Percentiles rank a stretch among this genome's conserved stretches.
phyloP scores from a whole-genome alignment of 2,113 vertebrate genomes.

The Psittacula cyanocephala region DNA sequence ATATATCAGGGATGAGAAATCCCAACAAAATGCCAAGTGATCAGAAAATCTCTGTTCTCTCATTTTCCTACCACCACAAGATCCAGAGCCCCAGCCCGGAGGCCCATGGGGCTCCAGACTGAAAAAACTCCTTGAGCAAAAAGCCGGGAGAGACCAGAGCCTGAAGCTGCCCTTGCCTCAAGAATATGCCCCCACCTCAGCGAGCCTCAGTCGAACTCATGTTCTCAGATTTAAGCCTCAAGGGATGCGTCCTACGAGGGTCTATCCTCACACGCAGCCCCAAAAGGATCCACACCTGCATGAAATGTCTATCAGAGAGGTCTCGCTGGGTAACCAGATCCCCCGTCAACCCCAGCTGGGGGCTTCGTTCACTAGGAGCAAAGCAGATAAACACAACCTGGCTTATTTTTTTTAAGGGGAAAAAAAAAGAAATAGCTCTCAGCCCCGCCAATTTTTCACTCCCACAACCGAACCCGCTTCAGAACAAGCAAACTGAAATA shows the following conservation, averaged over 20 bases:
- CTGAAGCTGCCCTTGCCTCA: rapidly evolving
- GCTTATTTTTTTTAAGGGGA: neutral
- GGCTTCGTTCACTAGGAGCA: neutral
- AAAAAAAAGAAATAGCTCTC: neutral
- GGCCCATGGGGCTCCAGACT: rapidly evolving
- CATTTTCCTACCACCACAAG: neutral
- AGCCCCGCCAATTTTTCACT: too few species aligned
- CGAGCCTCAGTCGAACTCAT: rapidly evolving
- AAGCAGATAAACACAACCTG: neutral
- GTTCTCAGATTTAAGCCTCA: rapidly evolving
- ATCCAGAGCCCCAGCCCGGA: neutral
- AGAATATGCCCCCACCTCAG: rapidly evolving
- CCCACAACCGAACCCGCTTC: rapidly evolving
- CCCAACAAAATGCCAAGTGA: neutral
- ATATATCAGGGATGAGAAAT: neutral
- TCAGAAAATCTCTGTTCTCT: neutral
- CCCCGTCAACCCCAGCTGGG: neutral
- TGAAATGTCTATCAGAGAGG: rapidly evolving
- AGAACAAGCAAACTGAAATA: neutral
- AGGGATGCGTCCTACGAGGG: rapidly evolving
- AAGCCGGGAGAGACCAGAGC: neutral
- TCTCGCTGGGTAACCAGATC: rapidly evolving
- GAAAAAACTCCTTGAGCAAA: neutral
- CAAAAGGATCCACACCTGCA: neutral
- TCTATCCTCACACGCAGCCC: neutral